Percentiles rank a stretch among this genome's conserved stretches.
These are phyloP conservation scores for Cydia splendana DNA, from an alignment of 1,140 invertebrate genomes.

Conservation along the genomic window DNA sequence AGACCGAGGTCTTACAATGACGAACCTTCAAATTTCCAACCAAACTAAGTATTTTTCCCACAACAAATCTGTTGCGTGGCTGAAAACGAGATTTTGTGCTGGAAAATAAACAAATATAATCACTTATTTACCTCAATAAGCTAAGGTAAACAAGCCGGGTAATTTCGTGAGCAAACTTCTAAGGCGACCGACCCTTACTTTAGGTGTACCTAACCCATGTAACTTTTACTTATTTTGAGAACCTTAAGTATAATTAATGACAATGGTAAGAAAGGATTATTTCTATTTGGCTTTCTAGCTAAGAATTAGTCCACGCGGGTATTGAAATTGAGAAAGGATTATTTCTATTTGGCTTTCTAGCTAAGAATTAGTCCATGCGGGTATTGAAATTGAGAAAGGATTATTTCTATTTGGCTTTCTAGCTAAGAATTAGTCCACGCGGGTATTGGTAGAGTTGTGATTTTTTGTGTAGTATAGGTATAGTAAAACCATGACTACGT, in stretches of 20 bases:
- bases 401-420: neutral
- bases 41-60: neutral
- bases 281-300: neutral
- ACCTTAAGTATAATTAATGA: neutral
- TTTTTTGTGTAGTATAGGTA: too few species aligned
- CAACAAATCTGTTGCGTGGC: neutral
- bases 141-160: neutral
- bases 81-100: neutral
- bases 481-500: too few species aligned
- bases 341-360: neutral
- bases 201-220: neutral
- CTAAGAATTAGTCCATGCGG: neutral
- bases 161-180: conserved; percentile 16
- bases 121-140: conserved; percentile 10
- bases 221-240: conserved; percentile 17
- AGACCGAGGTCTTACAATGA: too few species aligned
- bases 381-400: neutral
- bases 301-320: neutral
- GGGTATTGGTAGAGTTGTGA: too few species aligned
- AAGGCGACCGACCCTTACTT: conserved; percentile 16
- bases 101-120: neutral
- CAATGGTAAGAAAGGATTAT: neutral
- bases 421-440: neutral
- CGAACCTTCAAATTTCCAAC: neutral
- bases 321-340: neutral